Conservation (phyloP, 2,888 invertebrate genomes). For the Acrobeloides nanus region DNA sequence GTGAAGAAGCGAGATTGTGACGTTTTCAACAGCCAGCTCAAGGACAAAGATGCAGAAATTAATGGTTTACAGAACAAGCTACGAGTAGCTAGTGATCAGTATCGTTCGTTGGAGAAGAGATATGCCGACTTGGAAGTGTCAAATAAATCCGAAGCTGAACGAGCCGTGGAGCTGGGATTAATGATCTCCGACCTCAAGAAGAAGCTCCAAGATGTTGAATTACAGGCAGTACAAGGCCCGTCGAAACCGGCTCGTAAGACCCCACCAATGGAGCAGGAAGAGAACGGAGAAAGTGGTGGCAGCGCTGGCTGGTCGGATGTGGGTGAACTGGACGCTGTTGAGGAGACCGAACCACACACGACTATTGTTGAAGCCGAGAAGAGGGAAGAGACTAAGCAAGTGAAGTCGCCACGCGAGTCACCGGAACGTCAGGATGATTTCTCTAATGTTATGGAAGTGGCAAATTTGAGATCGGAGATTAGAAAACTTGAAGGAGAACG, state of each 20-base stretch:
- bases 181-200: conserved; percentile 12
- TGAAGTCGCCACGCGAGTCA: conserved; percentile 2
- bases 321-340: conserved; percentile 12
- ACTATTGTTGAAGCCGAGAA: too few relatives aligned
- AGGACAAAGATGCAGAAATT: conserved; percentile 1
- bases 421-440: not conserved
- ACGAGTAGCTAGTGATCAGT: not conserved
- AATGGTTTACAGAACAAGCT: not conserved
- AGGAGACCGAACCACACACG: conserved; percentile 10
- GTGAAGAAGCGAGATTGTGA: conserved; percentile 2
- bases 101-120: not conserved
- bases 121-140: conserved; percentile 11
- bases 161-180: conserved; percentile 11
- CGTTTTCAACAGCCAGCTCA: not conserved
- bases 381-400: conserved; percentile 8
- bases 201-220: not conserved
- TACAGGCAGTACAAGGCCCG: too few relatives aligned
- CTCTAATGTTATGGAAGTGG: conserved; percentile 16
- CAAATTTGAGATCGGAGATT: conserved; percentile 18
- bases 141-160: too few relatives aligned
- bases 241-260: too few relatives aligned
- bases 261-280: conserved; percentile 11
- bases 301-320: conserved; percentile 24
- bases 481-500: conserved; percentile 15
- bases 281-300: conserved; percentile 10